Evolutionary conservation across 2,888 invertebrate genomes (phyloP).

Genomic region (Nysson spinosus): DNA sequence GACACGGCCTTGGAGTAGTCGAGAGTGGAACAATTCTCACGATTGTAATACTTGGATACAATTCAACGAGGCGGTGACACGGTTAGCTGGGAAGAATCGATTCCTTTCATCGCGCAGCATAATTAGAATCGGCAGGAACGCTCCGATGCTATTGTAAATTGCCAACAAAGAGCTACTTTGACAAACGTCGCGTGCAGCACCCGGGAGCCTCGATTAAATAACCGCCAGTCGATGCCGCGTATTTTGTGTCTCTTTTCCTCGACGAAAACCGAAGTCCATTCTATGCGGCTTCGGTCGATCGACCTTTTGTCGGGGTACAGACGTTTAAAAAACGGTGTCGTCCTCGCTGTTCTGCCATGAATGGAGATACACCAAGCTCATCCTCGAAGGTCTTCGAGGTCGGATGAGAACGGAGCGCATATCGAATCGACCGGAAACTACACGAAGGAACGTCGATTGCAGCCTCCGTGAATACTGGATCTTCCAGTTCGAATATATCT

Average conservation of each 20-base stretch:
- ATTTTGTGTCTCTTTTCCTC: neutral
- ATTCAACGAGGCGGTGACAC: too few species aligned
- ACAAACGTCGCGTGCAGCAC: constrained; percentile 5
- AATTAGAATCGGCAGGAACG: neutral
- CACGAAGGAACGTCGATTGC: constrained; percentile 47
- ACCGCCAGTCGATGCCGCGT: neutral
- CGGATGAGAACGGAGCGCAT: constrained; percentile 22
- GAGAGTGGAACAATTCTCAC: too few species aligned
- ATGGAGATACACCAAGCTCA: neutral
- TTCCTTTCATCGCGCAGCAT: neutral
- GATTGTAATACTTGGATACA: too few species aligned
- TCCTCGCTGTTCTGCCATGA: constrained; percentile 3
- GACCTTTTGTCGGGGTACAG: constrained; percentile 24
- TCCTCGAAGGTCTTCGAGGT: constrained; percentile 29
- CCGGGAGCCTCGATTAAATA: constrained; percentile 6
- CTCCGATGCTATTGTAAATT: constrained; percentile 14
- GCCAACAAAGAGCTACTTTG: constrained; percentile 3
- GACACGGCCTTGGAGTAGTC: too few species aligned
- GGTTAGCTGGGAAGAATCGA: too few species aligned
- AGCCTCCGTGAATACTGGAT: constrained; percentile 11
- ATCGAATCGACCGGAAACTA: constrained; percentile 47
- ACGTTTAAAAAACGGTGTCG: constrained; percentile 19
- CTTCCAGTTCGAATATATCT: too few species aligned
- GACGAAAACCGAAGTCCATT: too few species aligned
- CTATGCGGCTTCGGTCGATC: constrained; percentile 24